Evolutionary conservation across 1,140 invertebrate species (phyloP).

Genomic region (Eueides isabella): DNA sequence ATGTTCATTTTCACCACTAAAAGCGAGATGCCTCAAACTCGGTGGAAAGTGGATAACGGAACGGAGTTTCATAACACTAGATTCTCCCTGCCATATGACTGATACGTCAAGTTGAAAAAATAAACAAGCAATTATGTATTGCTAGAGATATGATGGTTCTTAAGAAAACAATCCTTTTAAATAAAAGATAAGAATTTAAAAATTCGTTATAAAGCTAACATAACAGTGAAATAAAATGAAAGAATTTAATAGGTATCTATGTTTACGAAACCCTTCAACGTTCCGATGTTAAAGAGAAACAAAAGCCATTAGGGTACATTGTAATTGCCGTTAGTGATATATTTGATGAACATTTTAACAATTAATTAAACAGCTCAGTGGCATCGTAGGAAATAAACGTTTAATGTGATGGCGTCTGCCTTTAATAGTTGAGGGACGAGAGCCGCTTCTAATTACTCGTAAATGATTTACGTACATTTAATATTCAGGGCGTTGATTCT

Average conservation of each 20-base stretch:
- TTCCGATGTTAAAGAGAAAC: conserved; percentile 17
- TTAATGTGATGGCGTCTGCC: conserved; percentile 53
- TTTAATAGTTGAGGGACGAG: conserved; percentile 56
- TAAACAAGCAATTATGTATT: too few relatives aligned
- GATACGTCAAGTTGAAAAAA: too few relatives aligned
- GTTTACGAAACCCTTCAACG: neutral
- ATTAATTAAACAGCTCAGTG: conserved; percentile 60
- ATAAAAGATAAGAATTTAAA: neutral
- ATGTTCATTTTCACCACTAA: too few relatives aligned
- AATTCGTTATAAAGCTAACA: neutral
- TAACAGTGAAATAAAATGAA: conserved; percentile 2
- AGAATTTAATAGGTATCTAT: conserved; percentile 13
- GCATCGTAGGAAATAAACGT: conserved; percentile 52
- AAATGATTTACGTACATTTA: conserved; percentile 43
- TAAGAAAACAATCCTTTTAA: neutral
- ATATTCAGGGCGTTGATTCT: conserved; percentile 35
- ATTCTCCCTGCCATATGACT: too few relatives aligned
- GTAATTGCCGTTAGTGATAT: conserved; percentile 36
- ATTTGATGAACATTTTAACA: conserved; percentile 47
- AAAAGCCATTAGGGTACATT: conserved; percentile 30
- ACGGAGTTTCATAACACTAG: too few relatives aligned
- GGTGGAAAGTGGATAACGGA: too few relatives aligned
- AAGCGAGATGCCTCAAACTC: too few relatives aligned
- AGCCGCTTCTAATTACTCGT: conserved; percentile 61
- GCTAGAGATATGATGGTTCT: too few relatives aligned